A percentile compares a stretch with the other conserved stretches of the same genome.
These are phyloP conservation scores for Elmis aenea DNA, from an alignment of 2,888 invertebrate genomes.

Conservation along the genomic window DNA sequence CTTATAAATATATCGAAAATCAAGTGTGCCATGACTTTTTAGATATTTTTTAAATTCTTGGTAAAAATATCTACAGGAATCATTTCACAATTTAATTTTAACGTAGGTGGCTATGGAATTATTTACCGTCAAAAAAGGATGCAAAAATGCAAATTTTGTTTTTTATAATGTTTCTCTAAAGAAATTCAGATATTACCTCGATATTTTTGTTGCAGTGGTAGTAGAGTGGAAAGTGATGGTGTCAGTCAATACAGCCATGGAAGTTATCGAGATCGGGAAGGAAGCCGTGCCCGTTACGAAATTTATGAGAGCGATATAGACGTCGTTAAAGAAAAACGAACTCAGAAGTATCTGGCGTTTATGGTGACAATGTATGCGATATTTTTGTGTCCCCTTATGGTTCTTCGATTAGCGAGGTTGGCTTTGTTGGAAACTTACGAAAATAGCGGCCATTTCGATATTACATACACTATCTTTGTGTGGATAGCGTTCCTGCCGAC, in stretches of 20 bases:
- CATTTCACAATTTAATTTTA: no score
- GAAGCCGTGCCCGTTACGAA: constrained; percentile 44
- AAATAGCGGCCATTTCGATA: constrained; percentile 62
- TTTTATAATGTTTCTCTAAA: no score
- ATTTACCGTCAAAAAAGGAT: no score
- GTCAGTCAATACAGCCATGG: constrained; percentile 37
- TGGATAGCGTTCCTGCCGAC: constrained; percentile 68
- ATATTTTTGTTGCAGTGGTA: constrained; percentile 32
- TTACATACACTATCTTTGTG: constrained; percentile 62
- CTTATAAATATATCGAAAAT: no score
- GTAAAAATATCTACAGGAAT: no score
- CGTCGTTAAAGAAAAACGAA: constrained; percentile 58
- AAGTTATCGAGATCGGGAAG: constrained; percentile 33
- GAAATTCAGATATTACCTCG: no score
- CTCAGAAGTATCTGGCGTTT: constrained; percentile 61
- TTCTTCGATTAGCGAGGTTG: constrained; percentile 55
- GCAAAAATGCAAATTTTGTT: no score
- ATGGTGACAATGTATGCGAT: constrained; percentile 63
- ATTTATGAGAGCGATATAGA: constrained; percentile 54
- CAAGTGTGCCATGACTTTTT: no score
- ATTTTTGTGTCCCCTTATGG: constrained; percentile 64
- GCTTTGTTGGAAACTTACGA: constrained; percentile 65
- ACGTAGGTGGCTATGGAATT: no score
- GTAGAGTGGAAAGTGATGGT: constrained; percentile 35
- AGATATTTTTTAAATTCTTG: no score